Conservation (phyloP, 2,797 vertebrate species). For the Hippocampus kuda region DNA sequence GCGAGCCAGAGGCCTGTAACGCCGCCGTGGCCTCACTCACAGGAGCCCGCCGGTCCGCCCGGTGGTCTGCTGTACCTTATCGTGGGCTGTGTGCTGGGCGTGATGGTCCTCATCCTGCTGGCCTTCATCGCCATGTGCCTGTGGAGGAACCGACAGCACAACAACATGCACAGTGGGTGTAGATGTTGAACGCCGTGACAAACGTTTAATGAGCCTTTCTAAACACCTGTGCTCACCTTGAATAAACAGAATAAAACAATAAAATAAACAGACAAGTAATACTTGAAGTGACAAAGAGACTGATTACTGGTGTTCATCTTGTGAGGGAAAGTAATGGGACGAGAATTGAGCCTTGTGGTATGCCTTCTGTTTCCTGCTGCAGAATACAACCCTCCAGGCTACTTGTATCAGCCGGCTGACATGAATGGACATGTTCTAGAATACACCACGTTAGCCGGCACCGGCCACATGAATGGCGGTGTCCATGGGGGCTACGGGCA, state of each 20-base stretch:
- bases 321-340: not conserved
- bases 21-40: slow-evolving; percentile 60
- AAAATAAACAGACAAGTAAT: too few species aligned
- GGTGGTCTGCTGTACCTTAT: slow-evolving; percentile 81
- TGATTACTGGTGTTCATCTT: too few species aligned
- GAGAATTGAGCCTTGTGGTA: not conserved
- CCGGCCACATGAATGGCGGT: slow-evolving; percentile 67
- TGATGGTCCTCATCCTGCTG: slow-evolving; percentile 93
- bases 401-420: slow-evolving; percentile 81
- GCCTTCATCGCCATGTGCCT: slow-evolving; percentile 93
- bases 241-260: not conserved
- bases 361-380: slow-evolving; percentile 3
- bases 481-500: slow-evolving; percentile 69
- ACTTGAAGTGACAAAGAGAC: too few species aligned
- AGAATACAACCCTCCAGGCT: slow-evolving; percentile 88
- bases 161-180: slow-evolving; percentile 82
- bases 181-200: not conserved
- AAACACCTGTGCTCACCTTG: not conserved
- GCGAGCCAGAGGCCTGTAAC: slow-evolving; percentile 75
- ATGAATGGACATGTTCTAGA: slow-evolving; percentile 79
- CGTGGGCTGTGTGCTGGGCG: slow-evolving; percentile 82
- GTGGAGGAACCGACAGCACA: slow-evolving; percentile 91
- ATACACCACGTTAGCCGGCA: slow-evolving; percentile 72
- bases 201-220: not conserved
- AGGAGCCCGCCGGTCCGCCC: slow-evolving; percentile 50